phyloP scores from a whole-genome alignment of 2,888 invertebrate genomes.

The Leucania comma region DNA sequence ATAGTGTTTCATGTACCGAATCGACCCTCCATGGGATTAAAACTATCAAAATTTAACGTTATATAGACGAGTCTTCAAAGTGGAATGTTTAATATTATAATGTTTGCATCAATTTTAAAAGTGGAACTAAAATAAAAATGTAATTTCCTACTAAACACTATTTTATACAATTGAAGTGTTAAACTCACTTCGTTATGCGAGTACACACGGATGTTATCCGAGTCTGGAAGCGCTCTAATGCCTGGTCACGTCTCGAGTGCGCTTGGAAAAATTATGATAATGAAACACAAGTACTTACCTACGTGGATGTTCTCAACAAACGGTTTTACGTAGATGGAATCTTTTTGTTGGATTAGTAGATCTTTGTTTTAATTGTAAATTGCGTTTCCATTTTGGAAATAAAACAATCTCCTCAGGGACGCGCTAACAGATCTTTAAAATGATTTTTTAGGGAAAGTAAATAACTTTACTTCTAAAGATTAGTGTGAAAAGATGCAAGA shows the following conservation, averaged over 20 bases:
- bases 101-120: not conserved
- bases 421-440: too few species aligned
- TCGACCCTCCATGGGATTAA: too few species aligned
- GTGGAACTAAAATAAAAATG: constrained; percentile 11
- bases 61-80: too few species aligned
- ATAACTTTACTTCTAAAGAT: too few species aligned
- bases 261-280: constrained; percentile 37
- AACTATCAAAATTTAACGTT: too few species aligned
- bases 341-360: not conserved
- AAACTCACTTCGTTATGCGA: constrained; percentile 30
- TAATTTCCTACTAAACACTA: constrained; percentile 14
- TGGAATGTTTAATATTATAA: too few species aligned
- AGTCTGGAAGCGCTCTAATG: constrained; percentile 23
- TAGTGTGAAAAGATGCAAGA: too few species aligned
- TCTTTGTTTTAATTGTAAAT: not conserved
- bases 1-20: too few species aligned
- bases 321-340: not conserved
- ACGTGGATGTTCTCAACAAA: not conserved
- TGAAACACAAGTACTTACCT: constrained; percentile 27
- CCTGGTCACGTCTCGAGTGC: constrained; percentile 41
- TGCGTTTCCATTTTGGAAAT: too few species aligned
- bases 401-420: too few species aligned
- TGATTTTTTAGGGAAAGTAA: too few species aligned
- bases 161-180: constrained; percentile 21
- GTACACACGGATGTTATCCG: constrained; percentile 33